Evolutionary conservation across 2,888 invertebrate species (phyloP), one percentile per base, ranked within the genome.

Genomic region (Oligia fasciuncula): DNA sequence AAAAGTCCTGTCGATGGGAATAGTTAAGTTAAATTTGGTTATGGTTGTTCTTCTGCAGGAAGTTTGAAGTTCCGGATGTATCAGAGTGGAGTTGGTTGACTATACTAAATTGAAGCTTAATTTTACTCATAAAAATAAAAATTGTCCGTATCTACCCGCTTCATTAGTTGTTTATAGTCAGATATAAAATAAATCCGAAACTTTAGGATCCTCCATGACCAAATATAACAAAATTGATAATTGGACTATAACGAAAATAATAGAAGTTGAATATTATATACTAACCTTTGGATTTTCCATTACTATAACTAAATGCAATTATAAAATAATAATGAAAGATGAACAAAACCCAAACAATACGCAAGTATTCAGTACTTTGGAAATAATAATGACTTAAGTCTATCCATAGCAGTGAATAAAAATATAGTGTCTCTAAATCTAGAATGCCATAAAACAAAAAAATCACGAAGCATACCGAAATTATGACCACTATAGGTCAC

Each of bases 261-360:
- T 91, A 91, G 89, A 91, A 92, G 89, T 91, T 91, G 88, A 91
- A 92, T 91, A 91, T 92, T 94, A 94, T 93, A 96, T 93, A 95
- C 97, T 97, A 97, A 96, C 95, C 97, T 97, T 97, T 97, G 97
- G 97, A 96, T 97, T 95, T 93, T 94, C 92, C 94, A 93, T 97
- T 94, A 95, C 96, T 96, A 97, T 93, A 96, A 96, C 97, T 97
- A 97, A 97, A 97, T 97, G 97, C 97, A 97, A 95, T 93, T 93
- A 93, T 95, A 95, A 93, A 94, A 94, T 91, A 93, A 91, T 92
- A 92, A 93, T 92, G 93, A 95, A 88, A 95, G 92, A 93, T 93
- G 94, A 94, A 94, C 91, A 93, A 94, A 95, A 93, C 77, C 89
- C 93, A 93, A 94, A 95, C 94, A 93, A 95, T 94, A 95, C 91